Conservation (phyloP, 2,888 invertebrate species). For the Keiferia lycopersicella region DNA sequence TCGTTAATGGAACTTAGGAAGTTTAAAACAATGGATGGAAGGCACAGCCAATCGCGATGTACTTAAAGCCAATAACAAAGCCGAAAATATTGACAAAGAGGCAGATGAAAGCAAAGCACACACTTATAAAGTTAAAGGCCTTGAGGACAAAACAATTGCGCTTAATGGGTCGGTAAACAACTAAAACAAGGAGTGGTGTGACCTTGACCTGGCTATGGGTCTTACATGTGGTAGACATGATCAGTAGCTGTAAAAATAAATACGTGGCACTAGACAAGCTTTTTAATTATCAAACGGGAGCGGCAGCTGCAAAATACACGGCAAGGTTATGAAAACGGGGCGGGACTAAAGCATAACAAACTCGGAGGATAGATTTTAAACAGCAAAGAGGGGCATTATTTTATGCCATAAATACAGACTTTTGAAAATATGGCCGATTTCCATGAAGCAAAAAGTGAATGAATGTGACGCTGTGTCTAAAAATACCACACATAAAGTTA, state of each 20-base stretch:
- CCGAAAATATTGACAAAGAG: conserved; percentile 29
- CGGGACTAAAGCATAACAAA: not conserved
- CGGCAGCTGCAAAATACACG: conserved; percentile 13
- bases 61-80: conserved; percentile 10
- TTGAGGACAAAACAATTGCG: conserved; percentile 50
- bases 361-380: not conserved
- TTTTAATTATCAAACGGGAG: conserved; percentile 11
- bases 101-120: conserved; percentile 26
- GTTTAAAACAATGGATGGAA: not conserved
- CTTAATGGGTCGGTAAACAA: conserved; percentile 70
- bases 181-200: conserved; percentile 66
- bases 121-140: conserved; percentile 28
- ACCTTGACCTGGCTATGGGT: conserved; percentile 63
- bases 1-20: not conserved
- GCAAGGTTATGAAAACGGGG: not conserved
- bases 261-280: conserved; percentile 7
- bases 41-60: not conserved
- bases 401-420: too few relatives aligned
- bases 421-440: too few relatives aligned
- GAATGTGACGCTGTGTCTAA: not conserved
- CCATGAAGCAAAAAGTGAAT: not conserved
- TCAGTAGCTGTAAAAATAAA: conserved; percentile 16
- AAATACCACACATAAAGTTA: not conserved
- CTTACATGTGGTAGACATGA: conserved; percentile 37
- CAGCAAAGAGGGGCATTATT: too few relatives aligned